A percentile compares a stretch with the other conserved stretches of the same genome.
These are phyloP conservation scores for Cyclophora punctaria DNA, from an alignment of 2,888 invertebrate genomes.

Conservation along the genomic window DNA sequence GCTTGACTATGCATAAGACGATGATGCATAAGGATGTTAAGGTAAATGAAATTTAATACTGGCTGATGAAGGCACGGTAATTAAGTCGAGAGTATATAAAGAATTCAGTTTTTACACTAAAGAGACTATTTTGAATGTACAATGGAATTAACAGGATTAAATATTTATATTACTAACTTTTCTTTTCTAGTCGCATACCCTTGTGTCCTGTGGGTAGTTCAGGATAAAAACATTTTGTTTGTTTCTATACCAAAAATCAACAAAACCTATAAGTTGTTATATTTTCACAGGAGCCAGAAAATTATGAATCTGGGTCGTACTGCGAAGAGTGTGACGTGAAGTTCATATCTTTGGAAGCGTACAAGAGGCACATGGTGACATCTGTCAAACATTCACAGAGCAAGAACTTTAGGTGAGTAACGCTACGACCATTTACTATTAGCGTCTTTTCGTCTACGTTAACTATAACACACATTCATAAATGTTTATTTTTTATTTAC, in stretches of 20 bases:
- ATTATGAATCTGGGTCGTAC: conserved; percentile 36
- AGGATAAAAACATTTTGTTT: background rate
- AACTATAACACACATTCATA: too few relatives aligned
- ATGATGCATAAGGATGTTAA: conserved; percentile 60
- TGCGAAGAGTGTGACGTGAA: conserved; percentile 58
- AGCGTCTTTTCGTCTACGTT: too few relatives aligned
- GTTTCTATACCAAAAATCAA: background rate
- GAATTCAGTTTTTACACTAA: too few relatives aligned
- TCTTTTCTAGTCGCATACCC: too few relatives aligned
- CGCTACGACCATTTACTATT: too few relatives aligned
- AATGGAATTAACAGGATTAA: too few relatives aligned
- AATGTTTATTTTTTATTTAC: too few relatives aligned
- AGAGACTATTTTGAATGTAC: too few relatives aligned
- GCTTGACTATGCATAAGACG: conserved; percentile 56
- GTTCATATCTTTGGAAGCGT: conserved; percentile 52
- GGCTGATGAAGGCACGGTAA: too few relatives aligned
- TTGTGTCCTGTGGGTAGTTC: background rate
- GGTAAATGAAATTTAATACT: conserved; percentile 22
- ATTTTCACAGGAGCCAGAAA: conserved; percentile 20
- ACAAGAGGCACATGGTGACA: conserved; percentile 58
- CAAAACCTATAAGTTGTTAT: background rate
- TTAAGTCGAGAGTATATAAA: background rate
- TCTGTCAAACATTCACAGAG: conserved; percentile 41
- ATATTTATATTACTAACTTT: too few relatives aligned
- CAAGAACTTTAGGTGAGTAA: conserved; percentile 44